Evolutionary conservation across 2,113 vertebrate genomes (phyloP), one percentile per base, ranked within the genome.

Genomic region (Catagonus wagneri): DNA sequence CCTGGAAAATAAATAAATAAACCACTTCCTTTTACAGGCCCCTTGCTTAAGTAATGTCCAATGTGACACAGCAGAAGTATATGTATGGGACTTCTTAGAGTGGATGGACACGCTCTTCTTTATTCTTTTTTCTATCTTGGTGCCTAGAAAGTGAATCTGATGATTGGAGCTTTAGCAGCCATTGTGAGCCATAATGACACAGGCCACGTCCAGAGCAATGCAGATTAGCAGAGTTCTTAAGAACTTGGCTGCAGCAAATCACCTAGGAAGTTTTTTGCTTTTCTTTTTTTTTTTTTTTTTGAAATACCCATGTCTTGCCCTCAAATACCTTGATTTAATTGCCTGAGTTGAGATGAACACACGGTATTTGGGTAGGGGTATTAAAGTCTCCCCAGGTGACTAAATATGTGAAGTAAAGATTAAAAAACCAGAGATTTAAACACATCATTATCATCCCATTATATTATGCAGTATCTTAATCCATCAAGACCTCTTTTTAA

Each of bases 351-450:
- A 19, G 32, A n/a, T 1, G 60, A 94, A 58, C 54, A 71, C 34
- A 27, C 13, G 23, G 39, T 66, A 39, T 90, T 65, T 66, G 54
- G 15, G 12, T 32, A 60, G 50, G 11, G 6, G 8, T 66, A 92
- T 79, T 39, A 83, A 63, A 84, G 76, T 11, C 1, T 60, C 54
- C 58, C n/a, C 36, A 54, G 39, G 32, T 87, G n/a, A 96, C 75
- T 58, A 89, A 96, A 93, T 80, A 56, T 63, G 20, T 44, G 17
- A 92, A 87, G 29, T 25, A 74, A 63, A 13, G 16, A 22, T 87
- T 94, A n/a, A 93, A 90, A 92, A 83, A 3, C 15, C 50, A 84
- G 34, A 65, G 32, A 86, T 29, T 93, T 76, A 93, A 74, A 80
- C 39, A 91, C n/a, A 72, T 25, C 7, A 25, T 61, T 76, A 85